Evolutionary conservation across 2,113 vertebrate genomes (phyloP).

Genomic region (Odontophorus gujanensis): DNA sequence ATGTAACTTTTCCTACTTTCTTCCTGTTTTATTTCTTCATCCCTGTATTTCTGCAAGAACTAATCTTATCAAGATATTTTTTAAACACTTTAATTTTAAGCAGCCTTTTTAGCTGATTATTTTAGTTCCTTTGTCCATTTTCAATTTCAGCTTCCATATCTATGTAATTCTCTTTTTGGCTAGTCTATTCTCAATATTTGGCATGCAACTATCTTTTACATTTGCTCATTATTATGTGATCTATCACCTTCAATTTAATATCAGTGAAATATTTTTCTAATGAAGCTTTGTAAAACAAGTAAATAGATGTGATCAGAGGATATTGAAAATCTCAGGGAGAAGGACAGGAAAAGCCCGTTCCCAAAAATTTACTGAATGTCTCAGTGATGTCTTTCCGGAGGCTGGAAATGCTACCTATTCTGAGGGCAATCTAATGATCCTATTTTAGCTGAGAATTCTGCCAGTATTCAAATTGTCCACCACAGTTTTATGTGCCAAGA

Average conservation of each 20-base stretch:
- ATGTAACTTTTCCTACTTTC: not conserved
- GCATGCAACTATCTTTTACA: not conserved
- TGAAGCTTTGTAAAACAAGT: not conserved
- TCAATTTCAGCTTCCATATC: not conserved
- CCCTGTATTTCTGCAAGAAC: rapidly evolving
- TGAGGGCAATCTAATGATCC: not conserved
- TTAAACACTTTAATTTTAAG: not conserved
- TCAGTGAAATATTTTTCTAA: not conserved
- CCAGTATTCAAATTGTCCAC: not conserved
- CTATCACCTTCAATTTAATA: not conserved
- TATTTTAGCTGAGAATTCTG: not conserved
- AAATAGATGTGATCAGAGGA: not conserved
- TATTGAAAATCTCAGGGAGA: not conserved
- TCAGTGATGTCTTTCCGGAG: not conserved
- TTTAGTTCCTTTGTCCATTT: not conserved
- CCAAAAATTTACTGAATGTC: not conserved
- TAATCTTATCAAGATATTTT: not conserved
- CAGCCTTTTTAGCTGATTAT: rapidly evolving
- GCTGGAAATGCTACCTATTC: not conserved
- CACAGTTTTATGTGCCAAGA: not conserved
- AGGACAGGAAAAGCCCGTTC: not conserved
- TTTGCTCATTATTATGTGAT: not conserved
- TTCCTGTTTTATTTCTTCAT: not conserved
- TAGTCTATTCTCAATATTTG: not conserved
- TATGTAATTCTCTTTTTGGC: not conserved